Evolutionary conservation across 2,113 vertebrate species (phyloP).

Genomic region (Procapra przewalskii): DNA sequence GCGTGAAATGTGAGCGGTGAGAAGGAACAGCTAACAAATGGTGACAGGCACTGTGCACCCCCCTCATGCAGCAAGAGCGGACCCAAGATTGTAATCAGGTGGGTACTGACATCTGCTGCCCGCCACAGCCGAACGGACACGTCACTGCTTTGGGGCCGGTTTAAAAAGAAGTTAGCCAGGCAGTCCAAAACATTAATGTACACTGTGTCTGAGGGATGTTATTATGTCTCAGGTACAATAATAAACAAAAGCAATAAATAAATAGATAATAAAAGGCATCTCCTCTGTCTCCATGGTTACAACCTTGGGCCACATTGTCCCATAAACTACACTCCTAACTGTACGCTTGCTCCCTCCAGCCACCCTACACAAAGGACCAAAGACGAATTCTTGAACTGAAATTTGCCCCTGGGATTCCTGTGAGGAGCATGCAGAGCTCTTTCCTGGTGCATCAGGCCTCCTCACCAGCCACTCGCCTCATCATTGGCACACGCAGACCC

Average conservation of each 20-base stretch:
- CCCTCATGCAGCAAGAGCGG: not conserved
- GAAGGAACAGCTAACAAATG: constrained; percentile 48
- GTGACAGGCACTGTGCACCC: not conserved
- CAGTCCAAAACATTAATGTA: not conserved
- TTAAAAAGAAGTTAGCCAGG: not conserved
- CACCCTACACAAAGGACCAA: not conserved
- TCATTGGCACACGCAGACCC: not conserved
- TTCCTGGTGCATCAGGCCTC: too few relatives aligned
- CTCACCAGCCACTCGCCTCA: rapidly evolving
- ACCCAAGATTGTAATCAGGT: not conserved
- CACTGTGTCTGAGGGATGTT: not conserved
- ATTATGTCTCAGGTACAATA: not conserved
- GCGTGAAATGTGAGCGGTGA: not conserved
- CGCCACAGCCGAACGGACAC: not conserved
- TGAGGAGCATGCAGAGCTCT: not conserved
- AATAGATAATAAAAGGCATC: not conserved
- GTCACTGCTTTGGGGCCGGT: not conserved
- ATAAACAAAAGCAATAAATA: not conserved
- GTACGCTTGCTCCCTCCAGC: not conserved
- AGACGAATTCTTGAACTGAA: not conserved
- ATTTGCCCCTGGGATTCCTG: not conserved
- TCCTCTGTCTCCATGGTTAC: not conserved
- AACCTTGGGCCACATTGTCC: not conserved
- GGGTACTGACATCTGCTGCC: not conserved
- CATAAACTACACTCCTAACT: not conserved